Conservation (phyloP, 2,113 vertebrate species). For the Shinisaurus crocodilurus region DNA sequence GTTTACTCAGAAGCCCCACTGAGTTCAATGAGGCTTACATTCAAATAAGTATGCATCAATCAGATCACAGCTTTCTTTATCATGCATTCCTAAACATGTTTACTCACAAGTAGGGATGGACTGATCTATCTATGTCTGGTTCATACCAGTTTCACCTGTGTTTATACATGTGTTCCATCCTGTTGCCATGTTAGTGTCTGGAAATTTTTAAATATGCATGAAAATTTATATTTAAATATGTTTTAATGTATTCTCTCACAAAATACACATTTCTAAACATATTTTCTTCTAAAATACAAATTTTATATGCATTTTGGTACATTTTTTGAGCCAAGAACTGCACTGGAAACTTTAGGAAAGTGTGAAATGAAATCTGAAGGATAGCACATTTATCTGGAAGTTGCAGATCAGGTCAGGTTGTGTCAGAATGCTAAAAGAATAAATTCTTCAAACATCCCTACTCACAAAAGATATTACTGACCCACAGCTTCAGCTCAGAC, state of each 20-base stretch:
- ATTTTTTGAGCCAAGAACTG: too few species aligned
- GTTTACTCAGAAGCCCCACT: too few species aligned
- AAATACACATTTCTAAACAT: too few species aligned
- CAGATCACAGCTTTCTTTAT: background rate
- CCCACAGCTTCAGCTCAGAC: too few species aligned
- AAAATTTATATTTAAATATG: too few species aligned
- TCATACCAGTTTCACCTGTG: background rate
- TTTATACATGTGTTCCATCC: background rate
- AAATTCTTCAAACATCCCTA: background rate
- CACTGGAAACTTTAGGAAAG: too few species aligned
- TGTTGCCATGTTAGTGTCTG: too few species aligned
- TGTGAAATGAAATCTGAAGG: background rate
- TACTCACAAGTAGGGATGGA: background rate
- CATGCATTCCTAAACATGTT: background rate
- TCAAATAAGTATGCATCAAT: background rate
- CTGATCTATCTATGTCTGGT: background rate
- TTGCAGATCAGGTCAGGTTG: too few species aligned
- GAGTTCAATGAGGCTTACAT: background rate
- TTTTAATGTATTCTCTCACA: too few species aligned
- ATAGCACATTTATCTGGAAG: background rate
- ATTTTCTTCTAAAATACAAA: too few species aligned
- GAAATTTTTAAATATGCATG: too few species aligned
- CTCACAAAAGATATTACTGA: background rate
- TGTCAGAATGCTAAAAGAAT: background rate
- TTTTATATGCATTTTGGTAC: too few species aligned